These are phyloP conservation scores for Chaunax sp. DNA, from an alignment of 2,797 vertebrate genomes.

Conservation along the genomic window DNA sequence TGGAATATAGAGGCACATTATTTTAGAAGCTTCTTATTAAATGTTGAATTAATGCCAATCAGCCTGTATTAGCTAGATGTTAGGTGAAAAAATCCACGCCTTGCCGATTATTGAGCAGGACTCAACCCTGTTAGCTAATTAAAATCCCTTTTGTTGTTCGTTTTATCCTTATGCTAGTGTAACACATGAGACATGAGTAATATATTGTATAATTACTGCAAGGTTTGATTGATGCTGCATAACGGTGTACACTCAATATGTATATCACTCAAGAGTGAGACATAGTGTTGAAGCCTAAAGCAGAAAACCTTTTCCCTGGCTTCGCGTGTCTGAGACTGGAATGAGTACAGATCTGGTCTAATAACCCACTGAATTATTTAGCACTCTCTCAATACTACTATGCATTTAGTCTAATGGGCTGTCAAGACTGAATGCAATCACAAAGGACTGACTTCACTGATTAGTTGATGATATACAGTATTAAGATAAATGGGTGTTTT, in stretches of 20 bases:
- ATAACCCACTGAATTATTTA: conserved; percentile 83
- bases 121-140: conserved; percentile 30
- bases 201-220: conserved; percentile 34
- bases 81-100: conserved; percentile 1
- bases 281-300: conserved; percentile 30
- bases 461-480: conserved; percentile 59
- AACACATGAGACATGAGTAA: conserved; percentile 31
- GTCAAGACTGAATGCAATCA: conserved; percentile 70
- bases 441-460: conserved; percentile 63
- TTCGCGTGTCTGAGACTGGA: conserved; percentile 43
- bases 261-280: conserved; percentile 42
- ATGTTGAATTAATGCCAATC: conserved; percentile 10
- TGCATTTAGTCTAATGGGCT: conserved; percentile 79
- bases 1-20: neutral
- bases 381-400: conserved; percentile 65
- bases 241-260: conserved; percentile 16
- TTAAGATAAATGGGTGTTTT: conserved; percentile 57
- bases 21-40: conserved; percentile 10
- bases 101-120: neutral
- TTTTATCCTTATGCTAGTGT: conserved; percentile 19
- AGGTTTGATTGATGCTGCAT: conserved; percentile 50
- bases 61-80: neutral
- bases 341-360: conserved; percentile 76
- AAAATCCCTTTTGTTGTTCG: conserved; percentile 24
- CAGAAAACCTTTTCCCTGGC: conserved; percentile 39